A percentile compares a stretch with the other conserved stretches of the same genome.
phyloP scores from a whole-genome alignment of 2,797 vertebrate genomes.

The Falco cherrug region DNA sequence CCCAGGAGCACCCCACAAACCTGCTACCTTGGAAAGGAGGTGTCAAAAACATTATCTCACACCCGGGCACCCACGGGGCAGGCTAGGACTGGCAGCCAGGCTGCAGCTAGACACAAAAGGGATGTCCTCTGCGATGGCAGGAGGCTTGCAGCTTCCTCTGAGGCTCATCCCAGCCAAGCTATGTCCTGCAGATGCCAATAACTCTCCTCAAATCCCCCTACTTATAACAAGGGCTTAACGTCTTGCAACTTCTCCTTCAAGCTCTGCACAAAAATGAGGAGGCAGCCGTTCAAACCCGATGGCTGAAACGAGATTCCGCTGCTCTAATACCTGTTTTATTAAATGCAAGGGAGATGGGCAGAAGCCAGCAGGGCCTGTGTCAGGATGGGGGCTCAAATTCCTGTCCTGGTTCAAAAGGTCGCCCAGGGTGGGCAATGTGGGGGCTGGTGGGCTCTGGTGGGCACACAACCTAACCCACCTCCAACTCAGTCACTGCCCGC shows the following conservation, averaged over 20 bases:
- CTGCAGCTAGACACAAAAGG: not conserved
- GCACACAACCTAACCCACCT: fast-evolving
- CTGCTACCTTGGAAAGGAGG: not conserved
- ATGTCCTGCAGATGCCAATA: conserved; percentile 26
- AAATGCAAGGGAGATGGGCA: conserved; percentile 28
- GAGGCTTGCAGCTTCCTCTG: not conserved
- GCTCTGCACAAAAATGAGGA: conserved; percentile 12
- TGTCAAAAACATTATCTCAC: not conserved
- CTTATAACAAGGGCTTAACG: conserved; percentile 22
- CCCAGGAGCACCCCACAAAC: not conserved
- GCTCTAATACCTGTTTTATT: conserved; percentile 69
- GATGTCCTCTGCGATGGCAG: fast-evolving
- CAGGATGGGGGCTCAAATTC: not conserved
- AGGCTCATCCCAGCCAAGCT: not conserved
- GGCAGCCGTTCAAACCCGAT: not conserved
- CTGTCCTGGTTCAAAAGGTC: conserved; percentile 60
- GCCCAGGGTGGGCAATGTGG: fast-evolving
- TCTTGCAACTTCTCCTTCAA: conserved; percentile 3
- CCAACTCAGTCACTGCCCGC: fast-evolving
- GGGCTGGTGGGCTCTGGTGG: fast-evolving
- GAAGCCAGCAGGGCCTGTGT: not conserved
- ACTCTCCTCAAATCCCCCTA: conserved; percentile 18
- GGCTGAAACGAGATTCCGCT: not conserved
- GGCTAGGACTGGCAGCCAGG: not conserved
- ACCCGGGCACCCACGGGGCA: fast-evolving